Evolutionary conservation across 1,140 invertebrate genomes (phyloP).

Genomic region (Aethina tumida): DNA sequence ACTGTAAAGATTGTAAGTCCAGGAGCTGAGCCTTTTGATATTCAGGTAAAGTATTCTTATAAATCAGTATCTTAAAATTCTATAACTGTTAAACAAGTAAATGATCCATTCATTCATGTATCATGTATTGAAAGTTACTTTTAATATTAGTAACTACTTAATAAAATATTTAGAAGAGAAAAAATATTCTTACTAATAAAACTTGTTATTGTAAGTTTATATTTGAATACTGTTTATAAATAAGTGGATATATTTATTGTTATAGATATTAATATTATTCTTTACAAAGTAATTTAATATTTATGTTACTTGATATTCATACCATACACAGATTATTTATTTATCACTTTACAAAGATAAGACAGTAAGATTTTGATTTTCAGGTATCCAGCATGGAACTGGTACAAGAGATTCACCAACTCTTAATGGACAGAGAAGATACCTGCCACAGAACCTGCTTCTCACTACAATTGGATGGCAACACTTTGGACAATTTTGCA

Average conservation of each 20-base stretch:
- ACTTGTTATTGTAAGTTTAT: background rate
- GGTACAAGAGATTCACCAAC: slow-evolving; percentile 97
- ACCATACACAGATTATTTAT: background rate
- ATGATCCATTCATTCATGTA: background rate
- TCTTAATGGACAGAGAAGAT: slow-evolving; percentile 95
- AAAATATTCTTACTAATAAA: slow-evolving; percentile 1
- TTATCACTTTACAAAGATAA: background rate
- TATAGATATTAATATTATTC: no score
- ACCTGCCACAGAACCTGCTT: slow-evolving; percentile 98
- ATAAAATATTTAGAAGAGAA: background rate
- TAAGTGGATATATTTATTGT: background rate
- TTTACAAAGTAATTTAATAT: no score
- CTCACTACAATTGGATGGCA: slow-evolving; percentile 87
- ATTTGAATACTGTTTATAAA: background rate
- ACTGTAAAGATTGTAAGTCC: slow-evolving; percentile 86
- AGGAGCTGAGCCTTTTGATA: slow-evolving; percentile 80
- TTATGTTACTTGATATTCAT: no score
- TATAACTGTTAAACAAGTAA: background rate
- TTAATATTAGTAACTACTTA: background rate
- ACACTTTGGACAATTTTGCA: slow-evolving; percentile 93
- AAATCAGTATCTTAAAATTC: slow-evolving; percentile 3
- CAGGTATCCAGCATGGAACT: slow-evolving; percentile 95
- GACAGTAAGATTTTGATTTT: slow-evolving; percentile 14
- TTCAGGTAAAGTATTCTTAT: slow-evolving; percentile 55
- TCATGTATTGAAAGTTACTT: slow-evolving; percentile 3